Conservation (phyloP, 2,797 vertebrate genomes). For the Pangasius macronema region DNA sequence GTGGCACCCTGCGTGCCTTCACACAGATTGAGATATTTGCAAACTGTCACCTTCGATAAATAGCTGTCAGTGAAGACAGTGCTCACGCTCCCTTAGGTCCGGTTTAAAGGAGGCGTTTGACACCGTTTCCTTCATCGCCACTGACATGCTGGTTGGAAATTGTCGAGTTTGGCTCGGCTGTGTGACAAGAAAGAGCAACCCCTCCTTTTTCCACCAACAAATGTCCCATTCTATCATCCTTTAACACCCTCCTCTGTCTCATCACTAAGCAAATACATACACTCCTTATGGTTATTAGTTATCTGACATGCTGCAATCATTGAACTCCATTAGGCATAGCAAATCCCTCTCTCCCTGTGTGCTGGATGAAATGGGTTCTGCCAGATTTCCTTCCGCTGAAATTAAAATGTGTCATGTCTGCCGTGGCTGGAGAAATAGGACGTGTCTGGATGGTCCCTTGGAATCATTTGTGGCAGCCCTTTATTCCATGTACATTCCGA, state of each 20-base stretch:
- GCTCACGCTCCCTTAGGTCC: conserved; percentile 64
- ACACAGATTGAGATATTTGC: conserved; percentile 98
- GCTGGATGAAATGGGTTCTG: conserved; percentile 74
- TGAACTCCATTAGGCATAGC: conserved; percentile 77
- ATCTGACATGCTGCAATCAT: conserved; percentile 76
- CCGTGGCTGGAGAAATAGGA: conserved; percentile 63
- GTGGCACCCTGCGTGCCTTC: conserved; percentile 87
- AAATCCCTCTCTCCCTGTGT: conserved; percentile 71
- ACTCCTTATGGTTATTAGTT: conserved; percentile 64
- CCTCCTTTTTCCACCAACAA: conserved; percentile 38
- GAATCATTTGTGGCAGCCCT: conserved; percentile 70
- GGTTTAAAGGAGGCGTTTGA: conserved; percentile 64
- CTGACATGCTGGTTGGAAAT: conserved; percentile 63
- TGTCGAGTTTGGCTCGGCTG: conserved; percentile 48
- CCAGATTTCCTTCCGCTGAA: conserved; percentile 70
- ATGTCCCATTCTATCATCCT: conserved; percentile 58
- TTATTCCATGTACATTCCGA: conserved; percentile 68
- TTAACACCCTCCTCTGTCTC: conserved; percentile 55
- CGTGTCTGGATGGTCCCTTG: conserved; percentile 63
- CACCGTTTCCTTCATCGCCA: conserved; percentile 62
- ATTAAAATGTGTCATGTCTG: conserved; percentile 79
- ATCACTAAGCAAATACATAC: conserved; percentile 67
- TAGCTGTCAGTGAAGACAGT: conserved; percentile 86
- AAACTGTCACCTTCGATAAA: conserved; percentile 99
- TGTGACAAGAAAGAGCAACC: conserved; percentile 59